These are phyloP conservation scores for Recurvirostra avosetta DNA, from an alignment of 2,113 vertebrate genomes.

Conservation along the genomic window DNA sequence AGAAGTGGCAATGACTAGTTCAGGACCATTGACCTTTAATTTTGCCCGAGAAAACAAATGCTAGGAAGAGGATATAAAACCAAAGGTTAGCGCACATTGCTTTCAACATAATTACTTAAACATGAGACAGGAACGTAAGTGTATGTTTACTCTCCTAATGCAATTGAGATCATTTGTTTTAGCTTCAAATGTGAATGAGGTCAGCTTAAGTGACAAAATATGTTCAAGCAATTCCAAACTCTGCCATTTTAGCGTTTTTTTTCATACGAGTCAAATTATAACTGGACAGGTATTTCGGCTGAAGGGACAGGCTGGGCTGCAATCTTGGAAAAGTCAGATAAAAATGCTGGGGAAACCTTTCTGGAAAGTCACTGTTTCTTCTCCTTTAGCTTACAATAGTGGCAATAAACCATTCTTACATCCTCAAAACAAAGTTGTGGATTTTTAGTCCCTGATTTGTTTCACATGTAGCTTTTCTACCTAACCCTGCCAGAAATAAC, in stretches of 20 bases:
- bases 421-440: background rate
- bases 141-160: background rate
- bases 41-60: background rate
- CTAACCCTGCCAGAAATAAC: background rate
- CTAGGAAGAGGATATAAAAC: background rate
- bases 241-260: background rate
- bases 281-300: background rate
- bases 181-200: background rate
- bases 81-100: background rate
- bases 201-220: conserved; percentile 1
- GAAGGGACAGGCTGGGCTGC: background rate
- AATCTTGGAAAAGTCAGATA: background rate
- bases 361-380: background rate
- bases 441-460: background rate
- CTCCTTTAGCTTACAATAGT: background rate
- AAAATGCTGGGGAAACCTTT: background rate
- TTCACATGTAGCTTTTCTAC: background rate
- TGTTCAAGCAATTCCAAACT: background rate
- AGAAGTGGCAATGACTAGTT: conserved; percentile 10
- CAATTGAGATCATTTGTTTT: background rate
- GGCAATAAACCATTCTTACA: background rate
- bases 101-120: background rate
- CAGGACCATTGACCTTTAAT: conserved; percentile 31
- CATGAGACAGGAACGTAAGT: background rate
- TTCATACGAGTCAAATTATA: background rate